Evolutionary conservation across 2,113 vertebrate genomes (phyloP), one percentile per base, ranked within the genome.

Genomic region (Oreochromis niloticus): DNA sequence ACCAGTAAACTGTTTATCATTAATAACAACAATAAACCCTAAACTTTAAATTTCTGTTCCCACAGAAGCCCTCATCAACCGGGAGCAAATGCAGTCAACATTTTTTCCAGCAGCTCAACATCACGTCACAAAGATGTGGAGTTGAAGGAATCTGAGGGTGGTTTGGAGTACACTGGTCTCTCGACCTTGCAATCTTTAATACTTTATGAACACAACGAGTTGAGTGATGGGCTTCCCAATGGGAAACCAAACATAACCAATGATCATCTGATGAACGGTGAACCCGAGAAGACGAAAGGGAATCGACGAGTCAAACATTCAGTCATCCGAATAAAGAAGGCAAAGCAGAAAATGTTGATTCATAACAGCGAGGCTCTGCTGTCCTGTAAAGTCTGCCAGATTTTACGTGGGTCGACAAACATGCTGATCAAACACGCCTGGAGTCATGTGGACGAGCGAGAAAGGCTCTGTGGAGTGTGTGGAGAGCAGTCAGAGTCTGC

Each of bases 361-460:
- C 19, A 39, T 22, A 11, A 7, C 1, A 1, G 12, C 3, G 5
- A 7, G 1, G 9, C 9, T 17, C 55, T 7, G 32, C 80, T 54
- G 19, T 52, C 54, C 41, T 93, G 92, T 36, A 85, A 54, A 19
- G 85, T 91, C 9, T 93, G 92, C 6, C 6, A 7, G 2, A 2
- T 13, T 5, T 14, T 12, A 3, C 82, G 43, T 1, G 2, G 41
- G 2, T 88, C 89, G 0, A 9, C 3, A 9, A 68, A 9, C 30
- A 55, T 85, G 19, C 17, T 93, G 59, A 63, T 81, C 10, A 89
- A 86, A 83, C 92, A 93, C 4, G 52, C 66, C 9, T 86, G 87
- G 87, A 84, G 19, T 14, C 75, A 91, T n/a, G 34, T 86, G 36
- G 16, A 66, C 0, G 55, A 90, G 5, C 80, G 12, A 2, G 17